Evolutionary conservation across 2,797 vertebrate species (phyloP).

Genomic region (Fratercula arctica): DNA sequence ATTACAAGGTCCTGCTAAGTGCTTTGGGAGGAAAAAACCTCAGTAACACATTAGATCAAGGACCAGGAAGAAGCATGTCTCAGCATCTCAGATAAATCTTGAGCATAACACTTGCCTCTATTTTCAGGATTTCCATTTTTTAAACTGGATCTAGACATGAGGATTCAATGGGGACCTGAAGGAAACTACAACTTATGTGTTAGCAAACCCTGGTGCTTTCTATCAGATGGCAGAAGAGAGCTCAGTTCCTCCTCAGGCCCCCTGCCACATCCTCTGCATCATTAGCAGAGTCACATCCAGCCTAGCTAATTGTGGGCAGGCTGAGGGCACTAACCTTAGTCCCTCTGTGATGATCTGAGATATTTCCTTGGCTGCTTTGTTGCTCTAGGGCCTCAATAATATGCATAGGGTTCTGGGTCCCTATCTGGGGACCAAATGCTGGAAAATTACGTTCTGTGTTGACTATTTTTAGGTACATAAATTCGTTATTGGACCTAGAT

Average conservation of each 20-base stretch:
- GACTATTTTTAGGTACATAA: constrained; percentile 54
- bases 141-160: neutral
- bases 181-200: neutral
- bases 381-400: neutral
- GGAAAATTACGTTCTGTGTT: constrained; percentile 11
- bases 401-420: neutral
- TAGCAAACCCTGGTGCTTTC: neutral
- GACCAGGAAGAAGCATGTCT: neutral
- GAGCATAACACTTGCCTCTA: neutral
- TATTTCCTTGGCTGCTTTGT: neutral
- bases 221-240: neutral
- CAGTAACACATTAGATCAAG: neutral
- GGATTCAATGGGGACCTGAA: neutral
- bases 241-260: neutral
- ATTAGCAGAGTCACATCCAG: neutral
- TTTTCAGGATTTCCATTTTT: neutral
- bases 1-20: neutral
- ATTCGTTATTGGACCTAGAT: constrained; percentile 47
- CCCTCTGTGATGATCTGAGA: neutral
- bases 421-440: neutral
- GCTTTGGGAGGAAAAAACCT: neutral
- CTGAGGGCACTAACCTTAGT: neutral
- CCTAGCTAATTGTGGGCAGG: neutral
- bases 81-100: neutral
- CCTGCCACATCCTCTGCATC: neutral